Evolutionary conservation across 1,140 invertebrate species (phyloP).

Genomic region (Xylocopa sonorina): DNA sequence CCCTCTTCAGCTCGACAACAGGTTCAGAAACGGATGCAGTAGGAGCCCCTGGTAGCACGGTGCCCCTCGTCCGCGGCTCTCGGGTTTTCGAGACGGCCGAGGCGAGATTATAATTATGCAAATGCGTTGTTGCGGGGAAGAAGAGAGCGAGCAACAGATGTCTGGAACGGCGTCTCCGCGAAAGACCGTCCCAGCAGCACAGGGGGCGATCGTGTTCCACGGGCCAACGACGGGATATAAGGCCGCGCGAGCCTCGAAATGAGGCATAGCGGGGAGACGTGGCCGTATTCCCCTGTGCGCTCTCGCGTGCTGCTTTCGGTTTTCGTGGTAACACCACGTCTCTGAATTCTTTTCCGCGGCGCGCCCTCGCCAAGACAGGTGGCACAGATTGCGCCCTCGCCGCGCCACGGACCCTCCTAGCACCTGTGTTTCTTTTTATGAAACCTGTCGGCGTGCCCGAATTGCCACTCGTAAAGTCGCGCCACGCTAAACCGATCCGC

Average conservation of each 20-base stretch:
- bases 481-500: conserved; percentile 8
- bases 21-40: conserved; percentile 56
- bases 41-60: conserved; percentile 17
- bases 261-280: conserved; percentile 53
- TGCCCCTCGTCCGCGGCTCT: conserved; percentile 31
- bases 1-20: conserved; percentile 40
- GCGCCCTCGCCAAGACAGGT: conserved; percentile 50
- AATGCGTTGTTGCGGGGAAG: conserved; percentile 69
- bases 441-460: conserved; percentile 40
- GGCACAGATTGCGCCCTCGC: conserved; percentile 60
- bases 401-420: conserved; percentile 19
- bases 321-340: conserved; percentile 25
- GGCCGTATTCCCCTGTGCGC: conserved; percentile 42
- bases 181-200: conserved; percentile 41
- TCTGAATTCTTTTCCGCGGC: conserved; percentile 53
- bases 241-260: conserved; percentile 58
- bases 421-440: conserved; percentile 67
- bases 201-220: conserved; percentile 20
- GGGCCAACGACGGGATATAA: conserved; percentile 54
- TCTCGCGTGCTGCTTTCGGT: conserved; percentile 30
- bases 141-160: conserved; percentile 70
- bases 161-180: conserved; percentile 65
- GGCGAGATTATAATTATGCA: conserved; percentile 73
- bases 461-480: conserved; percentile 49
- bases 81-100: conserved; percentile 66